A percentile compares a stretch with the other conserved stretches of the same genome.
Evolutionary conservation across 2,888 invertebrate species (phyloP).

Genomic region (Ephialtes manifestator): DNA sequence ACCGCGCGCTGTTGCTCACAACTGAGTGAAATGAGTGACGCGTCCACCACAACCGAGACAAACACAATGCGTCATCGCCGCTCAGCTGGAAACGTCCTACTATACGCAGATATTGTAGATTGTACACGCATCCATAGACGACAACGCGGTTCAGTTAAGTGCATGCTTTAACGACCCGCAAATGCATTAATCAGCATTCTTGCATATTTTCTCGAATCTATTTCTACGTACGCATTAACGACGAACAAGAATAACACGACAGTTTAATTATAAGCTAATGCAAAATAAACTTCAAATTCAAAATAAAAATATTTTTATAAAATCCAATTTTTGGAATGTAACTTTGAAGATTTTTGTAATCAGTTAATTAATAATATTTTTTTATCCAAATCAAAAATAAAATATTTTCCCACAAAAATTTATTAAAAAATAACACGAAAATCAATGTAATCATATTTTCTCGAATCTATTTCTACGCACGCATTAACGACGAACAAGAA

Average conservation of each 20-base stretch:
- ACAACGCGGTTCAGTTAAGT: background rate
- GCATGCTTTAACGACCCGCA: background rate
- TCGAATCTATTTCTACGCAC: too few relatives aligned
- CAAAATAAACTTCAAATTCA: too few relatives aligned
- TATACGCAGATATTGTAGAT: slow-evolving; percentile 25
- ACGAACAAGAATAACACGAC: background rate
- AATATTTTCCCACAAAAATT: too few relatives aligned
- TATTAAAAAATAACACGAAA: too few relatives aligned
- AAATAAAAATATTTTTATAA: background rate
- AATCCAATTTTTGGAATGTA: background rate
- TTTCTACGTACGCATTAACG: background rate
- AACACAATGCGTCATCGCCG: slow-evolving; percentile 28
- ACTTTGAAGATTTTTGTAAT: too few relatives aligned
- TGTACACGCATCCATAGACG: background rate
- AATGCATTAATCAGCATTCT: slow-evolving; percentile 3
- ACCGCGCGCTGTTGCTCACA: background rate
- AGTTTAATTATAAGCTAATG: background rate
- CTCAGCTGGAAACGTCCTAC: slow-evolving; percentile 7
- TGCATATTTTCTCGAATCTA: background rate
- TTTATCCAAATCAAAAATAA: too few relatives aligned
- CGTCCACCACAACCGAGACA: slow-evolving; percentile 18
- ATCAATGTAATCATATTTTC: too few relatives aligned
- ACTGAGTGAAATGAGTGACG: slow-evolving; percentile 6
- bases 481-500: background rate
- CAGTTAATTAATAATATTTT: too few relatives aligned